A percentile compares a stretch with the other conserved stretches of the same genome.
These are phyloP conservation scores for Gouania willdenowi DNA, from an alignment of 2,797 vertebrate genomes.

Conservation along the genomic window DNA sequence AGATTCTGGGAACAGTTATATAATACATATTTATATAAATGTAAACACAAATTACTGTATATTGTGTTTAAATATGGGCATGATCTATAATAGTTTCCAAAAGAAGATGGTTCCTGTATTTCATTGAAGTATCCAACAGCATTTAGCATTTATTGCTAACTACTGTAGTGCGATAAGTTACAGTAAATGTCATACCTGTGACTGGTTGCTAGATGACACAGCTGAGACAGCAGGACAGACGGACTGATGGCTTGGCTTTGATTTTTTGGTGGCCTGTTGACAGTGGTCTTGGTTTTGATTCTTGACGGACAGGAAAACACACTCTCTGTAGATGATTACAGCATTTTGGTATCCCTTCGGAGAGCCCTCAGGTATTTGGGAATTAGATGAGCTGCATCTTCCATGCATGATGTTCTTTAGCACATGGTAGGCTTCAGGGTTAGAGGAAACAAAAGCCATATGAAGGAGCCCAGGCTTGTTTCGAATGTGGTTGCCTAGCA, in stretches of 20 bases:
- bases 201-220: background rate
- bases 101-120: no score
- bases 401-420: conserved; percentile 22
- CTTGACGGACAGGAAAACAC: conserved; percentile 51
- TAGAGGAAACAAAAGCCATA: conserved; percentile 49
- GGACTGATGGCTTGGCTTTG: background rate
- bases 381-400: background rate
- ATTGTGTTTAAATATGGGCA: no score
- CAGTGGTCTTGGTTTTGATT: background rate
- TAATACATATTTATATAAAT: no score
- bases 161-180: no score
- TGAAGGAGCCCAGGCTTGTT: background rate
- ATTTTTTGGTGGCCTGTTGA: no score
- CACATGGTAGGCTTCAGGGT: conserved; percentile 20
- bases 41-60: no score
- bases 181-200: background rate
- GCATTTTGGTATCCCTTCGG: background rate
- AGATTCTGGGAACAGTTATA: no score
- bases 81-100: no score
- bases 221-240: background rate
- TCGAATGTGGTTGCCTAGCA: background rate
- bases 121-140: no score
- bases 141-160: no score
- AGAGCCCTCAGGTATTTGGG: background rate
- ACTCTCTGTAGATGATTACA: conserved; percentile 33